Conservation (phyloP, 2,888 invertebrate genomes). For the Mythimna pallens region DNA sequence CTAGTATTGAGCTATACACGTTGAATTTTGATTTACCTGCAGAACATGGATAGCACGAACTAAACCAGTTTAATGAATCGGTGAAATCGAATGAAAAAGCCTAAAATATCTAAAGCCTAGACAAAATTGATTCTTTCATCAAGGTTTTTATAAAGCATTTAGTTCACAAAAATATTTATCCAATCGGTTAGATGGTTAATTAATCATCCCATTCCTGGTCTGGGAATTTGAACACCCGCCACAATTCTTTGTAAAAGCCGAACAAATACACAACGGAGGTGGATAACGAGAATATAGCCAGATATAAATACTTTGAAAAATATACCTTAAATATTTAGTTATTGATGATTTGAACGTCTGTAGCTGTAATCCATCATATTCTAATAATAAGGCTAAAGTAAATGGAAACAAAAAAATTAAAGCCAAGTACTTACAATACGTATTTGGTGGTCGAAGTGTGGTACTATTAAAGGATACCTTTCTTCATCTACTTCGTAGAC, state of each 20-base stretch:
- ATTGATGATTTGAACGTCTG: slow-evolving; percentile 15
- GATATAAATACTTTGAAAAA: slow-evolving; percentile 21
- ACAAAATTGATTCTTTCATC: slow-evolving; percentile 38
- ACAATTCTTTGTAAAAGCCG: slow-evolving; percentile 55
- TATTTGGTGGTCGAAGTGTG: background rate
- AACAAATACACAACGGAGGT: slow-evolving; percentile 48
- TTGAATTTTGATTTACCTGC: slow-evolving; percentile 25
- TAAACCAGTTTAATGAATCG: slow-evolving; percentile 10
- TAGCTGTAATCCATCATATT: background rate
- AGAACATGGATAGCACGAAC: slow-evolving; percentile 1
- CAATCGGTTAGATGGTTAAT: slow-evolving; percentile 57
- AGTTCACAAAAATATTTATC: slow-evolving; percentile 59
- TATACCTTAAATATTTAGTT: slow-evolving; percentile 9
- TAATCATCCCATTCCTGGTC: slow-evolving; percentile 53
- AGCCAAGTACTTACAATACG: background rate
- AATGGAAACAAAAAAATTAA: too few relatives aligned
- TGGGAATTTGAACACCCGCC: slow-evolving; percentile 59
- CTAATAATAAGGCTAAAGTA: too few relatives aligned
- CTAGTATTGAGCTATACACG: slow-evolving; percentile 22
- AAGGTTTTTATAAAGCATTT: slow-evolving; percentile 52
- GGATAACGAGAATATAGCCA: slow-evolving; percentile 36
- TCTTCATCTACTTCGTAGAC: background rate
- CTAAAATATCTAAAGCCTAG: slow-evolving; percentile 13
- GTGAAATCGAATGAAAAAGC: background rate
- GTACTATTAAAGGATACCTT: background rate